Base-by-base conservation (phyloP, 2,113 vertebrate genomes). In the Pontoporia blainvillei region DNA sequence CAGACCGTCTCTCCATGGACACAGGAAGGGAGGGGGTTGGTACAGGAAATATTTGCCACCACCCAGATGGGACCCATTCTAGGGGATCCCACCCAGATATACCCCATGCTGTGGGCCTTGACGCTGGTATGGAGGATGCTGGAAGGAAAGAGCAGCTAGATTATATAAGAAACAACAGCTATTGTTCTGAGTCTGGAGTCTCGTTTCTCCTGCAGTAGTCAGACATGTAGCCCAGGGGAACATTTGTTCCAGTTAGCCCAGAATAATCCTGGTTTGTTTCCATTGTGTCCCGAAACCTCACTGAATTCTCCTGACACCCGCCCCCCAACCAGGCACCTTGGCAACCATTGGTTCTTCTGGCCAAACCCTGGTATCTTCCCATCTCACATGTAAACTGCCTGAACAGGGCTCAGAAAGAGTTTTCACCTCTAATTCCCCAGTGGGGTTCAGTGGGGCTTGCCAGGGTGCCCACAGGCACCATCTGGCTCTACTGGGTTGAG, bases 241-340 rank as follows among this genome's bases (percentile, higher is more conserved):
- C 8, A 5, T 0, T 67, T 83, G 90, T 90, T 62, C 75, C 39
- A 59, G 29, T 34, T 11, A 41, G 39, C 75, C 61, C n/a, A 18
- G 78, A 61, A 62, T 46, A 76, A 85, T 75, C 83, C 46, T 39
- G 11, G 49, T 93, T 88, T 83, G 71, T 73, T 92, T 92, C 88
- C 23, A 3, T 4, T 8, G 41, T 39, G 10, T 78, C 71, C 81
- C 54, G n/a, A 44, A 87, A 34, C 52, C 29, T 76, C 67, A 14
- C 46, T n/a, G 49, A 72, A 15, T 82, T 85, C 78, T 91, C 66
- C 31, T 49, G 13, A 46, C 31, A 39, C 39, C 41, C 5, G 41
- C 41, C 41, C 41, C 41, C 41, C 41, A 3, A 39, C 49, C 44
- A 34, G 69, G 82, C 69, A 61, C 73, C 92, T 96, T 71, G 57